Evolutionary conservation across 1,140 invertebrate genomes (phyloP).

Genomic region (Conus betulinus): DNA sequence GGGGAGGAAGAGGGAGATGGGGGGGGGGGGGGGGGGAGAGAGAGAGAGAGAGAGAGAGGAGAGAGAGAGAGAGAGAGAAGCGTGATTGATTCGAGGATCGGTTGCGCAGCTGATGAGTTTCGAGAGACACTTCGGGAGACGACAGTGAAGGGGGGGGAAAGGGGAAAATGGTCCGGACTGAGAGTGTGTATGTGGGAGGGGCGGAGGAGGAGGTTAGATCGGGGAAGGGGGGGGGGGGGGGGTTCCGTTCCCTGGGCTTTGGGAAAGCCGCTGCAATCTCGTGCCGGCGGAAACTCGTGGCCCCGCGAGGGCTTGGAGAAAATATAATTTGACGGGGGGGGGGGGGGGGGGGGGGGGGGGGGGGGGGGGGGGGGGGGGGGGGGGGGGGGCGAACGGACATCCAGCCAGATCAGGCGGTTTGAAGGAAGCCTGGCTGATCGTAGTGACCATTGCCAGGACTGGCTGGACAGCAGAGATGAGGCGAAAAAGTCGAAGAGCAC

Average conservation of each 20-base stretch:
- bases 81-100: conserved; percentile 23
- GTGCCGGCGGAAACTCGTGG: no score
- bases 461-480: no score
- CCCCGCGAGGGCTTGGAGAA: no score
- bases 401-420: no score
- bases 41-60: conserved; percentile 8
- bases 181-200: not conserved
- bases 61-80: not conserved
- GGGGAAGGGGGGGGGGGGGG: not conserved
- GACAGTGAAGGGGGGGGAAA: not conserved
- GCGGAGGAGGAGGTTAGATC: not conserved
- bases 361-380: no score
- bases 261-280: no score
- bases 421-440: no score
- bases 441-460: no score
- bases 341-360: no score
- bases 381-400: no score
- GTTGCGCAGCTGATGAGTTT: conserved; percentile 28
- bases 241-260: not conserved
- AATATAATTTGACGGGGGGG: no score
- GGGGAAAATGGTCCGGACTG: not conserved
- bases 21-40: conserved; percentile 8
- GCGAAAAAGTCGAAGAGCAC: no score
- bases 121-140: conserved; percentile 1
- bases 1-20: conserved; percentile 2